Evolutionary conservation across 2,888 invertebrate genomes (phyloP).

Genomic region (Coelogynopora nodosa): DNA sequence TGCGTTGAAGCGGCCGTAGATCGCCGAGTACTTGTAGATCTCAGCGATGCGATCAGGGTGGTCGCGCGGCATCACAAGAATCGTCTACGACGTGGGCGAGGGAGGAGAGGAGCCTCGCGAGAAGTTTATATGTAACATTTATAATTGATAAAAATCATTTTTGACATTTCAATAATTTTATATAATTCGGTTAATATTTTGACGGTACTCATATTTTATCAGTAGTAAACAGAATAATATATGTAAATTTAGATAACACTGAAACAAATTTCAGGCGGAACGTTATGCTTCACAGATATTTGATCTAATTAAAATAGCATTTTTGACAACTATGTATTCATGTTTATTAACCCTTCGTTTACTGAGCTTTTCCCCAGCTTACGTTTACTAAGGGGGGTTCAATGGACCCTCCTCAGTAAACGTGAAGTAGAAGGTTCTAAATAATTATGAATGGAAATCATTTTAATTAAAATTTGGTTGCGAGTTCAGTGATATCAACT

Average conservation of each 20-base stretch:
- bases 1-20: conserved; percentile 94
- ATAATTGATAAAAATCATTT: background rate
- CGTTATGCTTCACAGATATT: no score
- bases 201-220: no score
- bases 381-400: no score
- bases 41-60: conserved; percentile 70
- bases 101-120: conserved; percentile 50
- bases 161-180: no score
- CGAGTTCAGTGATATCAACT: background rate
- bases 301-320: no score
- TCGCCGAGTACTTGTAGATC: conserved; percentile 88
- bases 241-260: no score
- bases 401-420: no score
- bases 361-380: no score
- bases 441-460: background rate
- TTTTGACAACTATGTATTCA: no score
- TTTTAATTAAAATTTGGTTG: background rate
- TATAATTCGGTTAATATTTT: no score
- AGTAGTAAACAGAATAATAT: no score
- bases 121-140: conserved; percentile 42
- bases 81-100: conserved; percentile 65
- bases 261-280: no score
- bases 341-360: background rate
- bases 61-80: conserved; percentile 82
- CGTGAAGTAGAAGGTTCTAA: background rate